Conservation (phyloP, 2,888 invertebrate genomes). For the Macrophya alboannulata region DNA sequence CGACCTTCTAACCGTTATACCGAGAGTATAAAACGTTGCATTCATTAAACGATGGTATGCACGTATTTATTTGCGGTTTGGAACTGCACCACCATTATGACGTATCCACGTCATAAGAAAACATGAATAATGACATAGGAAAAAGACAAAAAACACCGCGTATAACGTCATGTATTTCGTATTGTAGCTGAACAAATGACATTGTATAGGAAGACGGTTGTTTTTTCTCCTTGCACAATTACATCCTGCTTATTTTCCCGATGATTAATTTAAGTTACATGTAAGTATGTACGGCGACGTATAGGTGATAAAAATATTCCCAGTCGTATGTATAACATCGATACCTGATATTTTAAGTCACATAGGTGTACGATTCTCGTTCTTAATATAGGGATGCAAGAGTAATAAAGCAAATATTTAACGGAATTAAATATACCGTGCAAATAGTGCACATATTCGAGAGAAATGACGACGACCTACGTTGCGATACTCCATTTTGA, state of each 20-base stretch:
- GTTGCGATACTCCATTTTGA: background rate
- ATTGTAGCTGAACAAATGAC: background rate
- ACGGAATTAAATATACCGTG: constrained; percentile 35
- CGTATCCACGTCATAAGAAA: background rate
- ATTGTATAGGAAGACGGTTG: background rate
- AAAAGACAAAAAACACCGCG: background rate
- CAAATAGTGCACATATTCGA: constrained; percentile 1
- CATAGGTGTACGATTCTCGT: background rate
- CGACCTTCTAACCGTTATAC: background rate
- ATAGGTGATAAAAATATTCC: constrained; percentile 8
- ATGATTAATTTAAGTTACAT: background rate
- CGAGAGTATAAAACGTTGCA: background rate
- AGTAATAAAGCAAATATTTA: constrained; percentile 40
- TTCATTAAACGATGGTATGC: background rate
- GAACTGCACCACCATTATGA: background rate
- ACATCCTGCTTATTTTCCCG: constrained; percentile 9
- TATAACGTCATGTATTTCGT: background rate
- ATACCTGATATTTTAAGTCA: background rate
- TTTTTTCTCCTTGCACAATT: background rate
- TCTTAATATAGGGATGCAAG: constrained; percentile 10
- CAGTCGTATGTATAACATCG: background rate
- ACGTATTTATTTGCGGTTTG: background rate
- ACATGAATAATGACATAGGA: background rate
- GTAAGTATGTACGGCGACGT: background rate
- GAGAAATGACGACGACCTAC: background rate